Conservation (phyloP, 2,888 invertebrate species). For the Arctia plantaginis region DNA sequence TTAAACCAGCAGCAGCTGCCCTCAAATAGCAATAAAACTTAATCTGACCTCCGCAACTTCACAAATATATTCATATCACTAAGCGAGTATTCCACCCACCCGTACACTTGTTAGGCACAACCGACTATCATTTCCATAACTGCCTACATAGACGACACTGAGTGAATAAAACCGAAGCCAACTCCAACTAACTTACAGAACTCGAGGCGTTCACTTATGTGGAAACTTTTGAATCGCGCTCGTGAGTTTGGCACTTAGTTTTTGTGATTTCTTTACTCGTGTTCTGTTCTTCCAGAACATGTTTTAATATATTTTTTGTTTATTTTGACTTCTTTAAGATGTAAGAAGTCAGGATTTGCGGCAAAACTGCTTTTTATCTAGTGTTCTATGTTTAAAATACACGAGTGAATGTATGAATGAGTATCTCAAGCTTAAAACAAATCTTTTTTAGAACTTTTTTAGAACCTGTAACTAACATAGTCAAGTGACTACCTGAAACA, state of each 20-base stretch:
- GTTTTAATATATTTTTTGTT: conserved; percentile 15
- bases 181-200: conserved; percentile 48
- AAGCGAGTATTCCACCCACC: conserved; percentile 13
- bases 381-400: neutral
- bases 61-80: conserved; percentile 10
- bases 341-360: neutral
- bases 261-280: conserved; percentile 45
- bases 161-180: conserved; percentile 49
- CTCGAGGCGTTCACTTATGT: conserved; percentile 43
- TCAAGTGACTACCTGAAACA: no score
- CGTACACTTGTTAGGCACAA: conserved; percentile 19
- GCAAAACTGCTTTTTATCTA: neutral
- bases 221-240: conserved; percentile 45
- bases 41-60: conserved; percentile 2
- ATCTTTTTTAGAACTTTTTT: no score
- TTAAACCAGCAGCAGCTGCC: neutral
- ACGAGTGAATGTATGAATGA: neutral
- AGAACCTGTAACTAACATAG: no score
- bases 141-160: conserved; percentile 30
- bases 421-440: no score
- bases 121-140: conserved; percentile 26
- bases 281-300: conserved; percentile 27
- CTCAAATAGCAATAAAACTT: conserved; percentile 11
- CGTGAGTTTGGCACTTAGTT: conserved; percentile 43
- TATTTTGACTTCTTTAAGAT: neutral